Percentiles rank a stretch among this genome's conserved stretches.
These are phyloP conservation scores for Prosapia bicincta DNA, from an alignment of 2,888 invertebrate genomes.

Conservation along the genomic window DNA sequence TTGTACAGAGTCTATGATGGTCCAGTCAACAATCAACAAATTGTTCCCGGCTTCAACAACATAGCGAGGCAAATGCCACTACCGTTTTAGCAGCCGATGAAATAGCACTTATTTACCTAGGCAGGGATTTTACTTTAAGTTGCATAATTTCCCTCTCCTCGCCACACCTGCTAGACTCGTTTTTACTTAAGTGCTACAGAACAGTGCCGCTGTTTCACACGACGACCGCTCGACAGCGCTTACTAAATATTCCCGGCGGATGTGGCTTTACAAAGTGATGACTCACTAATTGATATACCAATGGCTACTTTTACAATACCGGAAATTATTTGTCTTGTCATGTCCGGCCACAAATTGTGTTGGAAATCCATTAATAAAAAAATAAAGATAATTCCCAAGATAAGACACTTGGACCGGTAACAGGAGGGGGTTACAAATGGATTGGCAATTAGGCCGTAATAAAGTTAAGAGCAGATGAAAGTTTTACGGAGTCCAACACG, in stretches of 20 bases:
- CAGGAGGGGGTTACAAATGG: not conserved
- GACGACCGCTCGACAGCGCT: not conserved
- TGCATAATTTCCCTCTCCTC: no score
- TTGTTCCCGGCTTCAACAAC: no score
- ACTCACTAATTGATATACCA: not conserved
- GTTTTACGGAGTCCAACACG: no score
- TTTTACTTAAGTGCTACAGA: no score
- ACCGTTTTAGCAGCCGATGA: no score
- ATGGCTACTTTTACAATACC: not conserved
- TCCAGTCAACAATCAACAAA: no score
- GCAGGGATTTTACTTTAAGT: no score
- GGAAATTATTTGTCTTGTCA: not conserved
- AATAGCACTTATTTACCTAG: no score
- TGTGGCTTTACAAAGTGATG: not conserved
- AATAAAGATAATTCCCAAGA: not conserved
- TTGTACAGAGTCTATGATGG: no score
- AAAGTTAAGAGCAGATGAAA: not conserved
- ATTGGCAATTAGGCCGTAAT: not conserved
- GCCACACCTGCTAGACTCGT: no score
- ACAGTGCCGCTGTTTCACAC: no score
- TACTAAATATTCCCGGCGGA: not conserved
- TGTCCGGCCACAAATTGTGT: not conserved
- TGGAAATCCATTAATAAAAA: conserved; percentile 2
- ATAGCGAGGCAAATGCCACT: no score
- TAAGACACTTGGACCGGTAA: not conserved